These are phyloP conservation scores for Mastomys coucha DNA, from an alignment of 2,113 vertebrate species.

Conservation along the genomic window DNA sequence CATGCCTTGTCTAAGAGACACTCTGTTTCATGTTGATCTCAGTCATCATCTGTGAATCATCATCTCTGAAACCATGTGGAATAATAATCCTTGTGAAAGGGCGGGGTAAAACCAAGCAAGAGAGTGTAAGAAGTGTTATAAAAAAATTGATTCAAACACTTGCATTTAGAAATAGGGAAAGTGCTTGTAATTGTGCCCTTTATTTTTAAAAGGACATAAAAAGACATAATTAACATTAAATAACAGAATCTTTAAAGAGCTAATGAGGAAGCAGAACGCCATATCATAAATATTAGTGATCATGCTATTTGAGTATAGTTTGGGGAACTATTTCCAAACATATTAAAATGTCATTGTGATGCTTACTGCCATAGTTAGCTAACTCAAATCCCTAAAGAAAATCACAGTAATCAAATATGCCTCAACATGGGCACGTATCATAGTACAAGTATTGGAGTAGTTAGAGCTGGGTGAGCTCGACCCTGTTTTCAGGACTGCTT, in stretches of 20 bases:
- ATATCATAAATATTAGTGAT: conserved; percentile 80
- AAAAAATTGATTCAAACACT: conserved; percentile 30
- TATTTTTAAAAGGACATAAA: conserved; percentile 45
- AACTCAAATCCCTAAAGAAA: conserved; percentile 76
- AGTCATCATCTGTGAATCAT: not conserved
- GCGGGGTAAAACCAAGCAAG: not conserved
- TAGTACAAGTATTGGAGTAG: not conserved
- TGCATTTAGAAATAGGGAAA: conserved; percentile 43
- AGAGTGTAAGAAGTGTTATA: not conserved
- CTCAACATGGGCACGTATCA: not conserved
- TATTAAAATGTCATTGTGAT: conserved; percentile 68
- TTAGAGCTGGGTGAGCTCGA: not conserved
- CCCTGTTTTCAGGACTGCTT: not conserved
- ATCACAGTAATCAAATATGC: not conserved
- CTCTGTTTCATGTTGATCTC: not conserved
- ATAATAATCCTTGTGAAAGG: conserved; percentile 52
- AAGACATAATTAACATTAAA: conserved; percentile 65
- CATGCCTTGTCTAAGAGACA: not conserved
- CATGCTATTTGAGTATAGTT: conserved; percentile 68
- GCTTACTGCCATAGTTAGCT: conserved; percentile 71
- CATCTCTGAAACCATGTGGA: not conserved
- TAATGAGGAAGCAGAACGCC: conserved; percentile 77
- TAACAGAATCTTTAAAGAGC: conserved; percentile 80
- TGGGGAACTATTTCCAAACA: conserved; percentile 70
- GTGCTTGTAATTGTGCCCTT: conserved; percentile 47